A percentile compares a stretch with the other conserved stretches of the same genome.
phyloP scores from a whole-genome alignment of 2,113 vertebrate genomes.

The Cinclus mexicanus region DNA sequence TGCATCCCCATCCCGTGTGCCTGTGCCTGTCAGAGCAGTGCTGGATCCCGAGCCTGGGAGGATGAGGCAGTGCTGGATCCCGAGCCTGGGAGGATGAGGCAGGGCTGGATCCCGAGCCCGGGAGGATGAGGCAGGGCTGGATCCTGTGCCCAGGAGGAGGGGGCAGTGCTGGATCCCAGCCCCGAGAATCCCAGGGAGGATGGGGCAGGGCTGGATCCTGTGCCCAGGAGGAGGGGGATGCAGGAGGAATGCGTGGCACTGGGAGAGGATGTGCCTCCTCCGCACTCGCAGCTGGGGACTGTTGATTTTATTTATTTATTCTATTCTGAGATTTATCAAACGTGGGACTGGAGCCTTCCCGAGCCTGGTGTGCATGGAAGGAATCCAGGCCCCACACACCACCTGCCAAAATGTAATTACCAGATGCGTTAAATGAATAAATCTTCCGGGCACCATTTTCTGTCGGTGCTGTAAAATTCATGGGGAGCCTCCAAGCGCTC shows the following conservation, averaged over 20 bases:
- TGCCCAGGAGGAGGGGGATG: not conserved
- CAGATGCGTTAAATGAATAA: conserved; percentile 50
- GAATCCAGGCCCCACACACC: conserved; percentile 57
- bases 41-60: not conserved
- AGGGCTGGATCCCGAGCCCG: not conserved
- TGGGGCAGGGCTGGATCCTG: not conserved
- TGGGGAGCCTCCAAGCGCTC: not conserved
- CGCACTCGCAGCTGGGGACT: conserved; percentile 40
- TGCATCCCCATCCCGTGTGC: not conserved
- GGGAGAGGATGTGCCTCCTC: conserved; percentile 39
- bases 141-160: too few species aligned
- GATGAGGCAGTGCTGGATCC: fast-evolving
- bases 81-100: too few species aligned
- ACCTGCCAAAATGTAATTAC: conserved; percentile 59
- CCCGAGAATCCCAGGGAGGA: not conserved
- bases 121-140: not conserved
- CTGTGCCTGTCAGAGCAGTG: fast-evolving
- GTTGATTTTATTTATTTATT: conserved; percentile 63
- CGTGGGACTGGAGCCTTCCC: conserved; percentile 34
- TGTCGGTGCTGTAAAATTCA: not conserved
- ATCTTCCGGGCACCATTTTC: conserved; percentile 34
- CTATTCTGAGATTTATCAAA: conserved; percentile 56
- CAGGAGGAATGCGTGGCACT: not conserved
- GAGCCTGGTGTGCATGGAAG: conserved; percentile 22
- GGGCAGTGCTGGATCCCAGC: not conserved